phyloP scores from a whole-genome alignment of 2,888 invertebrate species.

The Nyleta sp. region DNA sequence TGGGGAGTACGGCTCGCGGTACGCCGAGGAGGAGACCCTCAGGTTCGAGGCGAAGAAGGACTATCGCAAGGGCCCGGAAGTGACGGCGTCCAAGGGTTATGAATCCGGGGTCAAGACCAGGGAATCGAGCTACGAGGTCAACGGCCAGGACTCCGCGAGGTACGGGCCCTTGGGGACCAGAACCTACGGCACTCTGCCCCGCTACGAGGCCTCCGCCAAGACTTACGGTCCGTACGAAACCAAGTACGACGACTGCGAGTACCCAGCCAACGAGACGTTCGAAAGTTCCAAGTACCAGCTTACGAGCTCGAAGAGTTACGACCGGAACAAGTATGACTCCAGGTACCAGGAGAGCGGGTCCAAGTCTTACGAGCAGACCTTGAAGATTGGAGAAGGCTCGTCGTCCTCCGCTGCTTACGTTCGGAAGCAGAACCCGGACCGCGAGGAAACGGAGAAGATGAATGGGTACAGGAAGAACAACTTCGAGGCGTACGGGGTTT shows the following conservation, averaged over 20 bases:
- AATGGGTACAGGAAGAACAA: conserved; percentile 81
- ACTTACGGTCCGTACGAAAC: conserved; percentile 67
- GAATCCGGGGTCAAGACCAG: conserved; percentile 80
- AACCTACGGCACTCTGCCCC: conserved; percentile 79
- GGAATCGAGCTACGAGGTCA: conserved; percentile 78
- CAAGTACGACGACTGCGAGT: conserved; percentile 69
- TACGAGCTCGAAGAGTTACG: conserved; percentile 79
- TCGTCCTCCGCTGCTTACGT: conserved; percentile 71
- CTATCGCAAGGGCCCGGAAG: conserved; percentile 70
- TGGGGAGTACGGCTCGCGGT: conserved; percentile 76
- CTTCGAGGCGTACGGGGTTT: conserved; percentile 81
- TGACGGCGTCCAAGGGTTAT: conserved; percentile 76
- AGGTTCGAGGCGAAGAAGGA: conserved; percentile 79
- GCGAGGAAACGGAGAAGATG: conserved; percentile 76
- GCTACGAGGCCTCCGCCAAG: conserved; percentile 72
- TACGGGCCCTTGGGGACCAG: conserved; percentile 72
- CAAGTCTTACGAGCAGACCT: conserved; percentile 79
- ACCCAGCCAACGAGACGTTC: conserved; percentile 68
- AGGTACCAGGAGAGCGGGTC: conserved; percentile 73
- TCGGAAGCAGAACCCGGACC: conserved; percentile 73
- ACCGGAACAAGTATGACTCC: conserved; percentile 77
- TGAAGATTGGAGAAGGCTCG: conserved; percentile 78
- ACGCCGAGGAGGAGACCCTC: conserved; percentile 79
- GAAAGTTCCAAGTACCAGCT: conserved; percentile 78
- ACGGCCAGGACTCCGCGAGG: conserved; percentile 68